Base-by-base conservation (phyloP, 1,140 invertebrate species). In the Polypedilum pembai region DNA sequence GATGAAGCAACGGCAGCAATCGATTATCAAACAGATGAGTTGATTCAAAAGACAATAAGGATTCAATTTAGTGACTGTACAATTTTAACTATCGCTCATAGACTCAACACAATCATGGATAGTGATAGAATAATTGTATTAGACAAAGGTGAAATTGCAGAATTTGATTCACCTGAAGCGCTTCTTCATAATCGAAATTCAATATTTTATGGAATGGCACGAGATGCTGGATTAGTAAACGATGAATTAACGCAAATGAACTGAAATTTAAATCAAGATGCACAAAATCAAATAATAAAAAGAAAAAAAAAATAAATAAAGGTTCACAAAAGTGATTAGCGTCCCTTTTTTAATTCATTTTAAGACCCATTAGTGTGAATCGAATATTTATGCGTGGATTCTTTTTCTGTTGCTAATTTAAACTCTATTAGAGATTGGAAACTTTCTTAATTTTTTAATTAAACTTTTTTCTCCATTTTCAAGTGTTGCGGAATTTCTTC, bases 11-110 rank as follows among this genome's bases (percentile, higher is more conserved):
- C 87, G 15, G 85, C 86, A 15, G 45, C 45, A 10, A 56, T 56
- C 1, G 45, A 56, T 56, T 15, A 15, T 15, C 10, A 56, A n/a
- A 56, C 45, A 56, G 45, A 56, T 56, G 45, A 56, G 15, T 56
- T 56, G 3, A 56, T 56, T 15, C 45, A 85, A 76, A 78, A 78
- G 21, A 85, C 84, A 0, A 85, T 85, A 33, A 76, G 83, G 69
- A 78, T 76, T 7, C 84, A 83, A 76, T 85, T 85, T 77, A 76
- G 74, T 17, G 76, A 81, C 65, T 85, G 84, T 76, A 90, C 88
- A 3, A 86, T 90, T 20, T 79, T 90, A 8, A 88, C 88, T 3
- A 88, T 90, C 75, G 89, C 88, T 41, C 89, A 90, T 81, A 81
- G 90, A 74, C 78, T 91, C 12, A 83, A 90, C 77, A 84, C 83